phyloP scores from a whole-genome alignment of 2,888 invertebrate genomes.

The Harmothoe impar region DNA sequence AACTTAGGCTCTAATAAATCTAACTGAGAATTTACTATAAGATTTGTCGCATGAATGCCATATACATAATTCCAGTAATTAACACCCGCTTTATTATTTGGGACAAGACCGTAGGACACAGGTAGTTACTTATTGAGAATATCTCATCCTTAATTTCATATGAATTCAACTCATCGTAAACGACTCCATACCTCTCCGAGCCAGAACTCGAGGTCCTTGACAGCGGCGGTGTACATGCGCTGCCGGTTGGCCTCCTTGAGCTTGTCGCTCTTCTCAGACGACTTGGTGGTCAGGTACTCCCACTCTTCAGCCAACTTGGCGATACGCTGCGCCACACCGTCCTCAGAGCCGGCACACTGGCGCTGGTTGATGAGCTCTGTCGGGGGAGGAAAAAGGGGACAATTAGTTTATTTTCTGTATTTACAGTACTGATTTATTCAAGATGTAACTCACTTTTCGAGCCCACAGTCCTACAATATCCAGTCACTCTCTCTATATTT shows the following conservation, averaged over 20 bases:
- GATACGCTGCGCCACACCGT: constrained; percentile 91
- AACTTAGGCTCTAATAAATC: too few relatives aligned
- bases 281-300: constrained; percentile 98
- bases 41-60: too few relatives aligned
- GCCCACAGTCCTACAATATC: not conserved
- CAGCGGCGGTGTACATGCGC: constrained; percentile 98
- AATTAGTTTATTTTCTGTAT: not conserved
- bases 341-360: constrained; percentile 98
- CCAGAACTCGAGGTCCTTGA: constrained; percentile 99
- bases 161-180: too few relatives aligned
- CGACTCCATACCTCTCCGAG: constrained; percentile 92
- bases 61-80: too few relatives aligned
- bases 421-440: not conserved
- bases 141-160: too few relatives aligned
- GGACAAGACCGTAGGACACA: too few relatives aligned
- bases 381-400: constrained; percentile 48
- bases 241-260: constrained; percentile 99
- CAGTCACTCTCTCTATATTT: too few relatives aligned
- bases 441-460: not conserved
- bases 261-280: constrained; percentile 98
- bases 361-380: constrained; percentile 90
- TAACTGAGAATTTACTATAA: too few relatives aligned
- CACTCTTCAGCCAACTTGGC: constrained; percentile 95
- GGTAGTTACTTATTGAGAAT: too few relatives aligned
- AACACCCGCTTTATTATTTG: too few relatives aligned